Evolutionary conservation across 92 coral and sea anemone species (phyloP).

Genomic region (Galaxea fascicularis): DNA sequence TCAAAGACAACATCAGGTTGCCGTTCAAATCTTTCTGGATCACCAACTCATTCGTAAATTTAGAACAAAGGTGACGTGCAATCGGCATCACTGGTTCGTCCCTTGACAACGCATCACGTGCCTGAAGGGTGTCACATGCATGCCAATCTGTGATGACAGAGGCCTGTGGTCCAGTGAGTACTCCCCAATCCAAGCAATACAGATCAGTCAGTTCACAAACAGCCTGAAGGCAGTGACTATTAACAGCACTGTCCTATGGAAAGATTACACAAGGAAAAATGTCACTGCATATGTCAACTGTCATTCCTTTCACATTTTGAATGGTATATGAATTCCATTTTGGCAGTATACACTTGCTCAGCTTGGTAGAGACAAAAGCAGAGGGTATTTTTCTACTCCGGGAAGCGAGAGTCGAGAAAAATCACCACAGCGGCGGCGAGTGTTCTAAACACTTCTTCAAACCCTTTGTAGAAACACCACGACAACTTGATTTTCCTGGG

Average conservation of each 20-base stretch:
- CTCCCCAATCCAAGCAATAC: slow-evolving; percentile 77
- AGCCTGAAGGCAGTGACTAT: slow-evolving; percentile 61
- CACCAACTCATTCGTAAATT: slow-evolving; percentile 25
- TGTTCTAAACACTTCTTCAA: too few species aligned
- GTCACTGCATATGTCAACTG: not conserved
- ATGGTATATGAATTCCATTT: too few species aligned
- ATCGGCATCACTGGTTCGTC: slow-evolving; percentile 52
- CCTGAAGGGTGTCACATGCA: slow-evolving; percentile 18
- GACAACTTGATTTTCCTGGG: too few species aligned
- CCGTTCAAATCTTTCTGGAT: slow-evolving; percentile 55
- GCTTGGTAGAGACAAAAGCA: too few species aligned
- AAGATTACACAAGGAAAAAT: not conserved
- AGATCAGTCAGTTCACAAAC: slow-evolving; percentile 56
- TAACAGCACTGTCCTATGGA: slow-evolving; percentile 63
- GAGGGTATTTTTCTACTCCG: too few species aligned
- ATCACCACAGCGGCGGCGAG: too few species aligned
- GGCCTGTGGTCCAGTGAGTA: slow-evolving; percentile 45
- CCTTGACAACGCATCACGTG: slow-evolving; percentile 33
- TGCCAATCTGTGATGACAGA: slow-evolving; percentile 27
- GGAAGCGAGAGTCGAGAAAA: too few species aligned
- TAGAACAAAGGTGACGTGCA: slow-evolving; percentile 49
- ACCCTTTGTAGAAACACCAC: too few species aligned
- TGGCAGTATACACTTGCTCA: too few species aligned
- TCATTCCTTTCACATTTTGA: too few species aligned
- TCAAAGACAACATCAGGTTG: slow-evolving; percentile 60